Base-by-base conservation (phyloP, 2,888 invertebrate species). In the Danaus chrysippus region DNA sequence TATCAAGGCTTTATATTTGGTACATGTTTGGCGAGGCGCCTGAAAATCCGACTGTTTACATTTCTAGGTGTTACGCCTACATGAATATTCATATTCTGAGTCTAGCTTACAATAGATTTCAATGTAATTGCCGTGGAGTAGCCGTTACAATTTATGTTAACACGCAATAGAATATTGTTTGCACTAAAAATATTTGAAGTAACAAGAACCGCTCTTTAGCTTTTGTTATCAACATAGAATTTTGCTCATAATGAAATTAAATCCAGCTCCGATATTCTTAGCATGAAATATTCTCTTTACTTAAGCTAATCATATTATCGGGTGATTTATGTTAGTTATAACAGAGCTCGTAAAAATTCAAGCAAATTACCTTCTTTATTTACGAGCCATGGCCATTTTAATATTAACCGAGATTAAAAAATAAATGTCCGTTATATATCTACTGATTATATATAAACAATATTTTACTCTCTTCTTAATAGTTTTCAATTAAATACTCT, bases 11-110 rank as follows among this genome's bases (percentile, higher is more conserved):
- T 64, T 61, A 63, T 64, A 66, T 64, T 59, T 64, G 42, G 54
- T 59, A 61, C 66, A 63, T 67, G 66, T 65, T 70, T 70, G 70
- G 70, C 70, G 66, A 60, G 57, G 43, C 63, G 70, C 69, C 70
- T 66, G 65, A 65, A 66, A 64, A 65, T 54, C 61, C 58, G 52
- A 54, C 53, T 59, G 66, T 62, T 64, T 56, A 55, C 59, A 56
- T 41, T 43, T 55, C 63, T 58, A 44, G 63, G 64, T 60, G 64
- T 66, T 66, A 64, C 62, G 61, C 62, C 62, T 63, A 61, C 66
- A 66, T 65, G 65, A 60, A 59, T 54, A 49, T 49, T 49, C 49
- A 49, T 49, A 17, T 49, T 49, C 17, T 49, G 15, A 49, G 49
- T 49, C 49, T 49, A 49, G 49, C 49, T 49, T 49, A 49, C 49